Evolutionary conservation across 2,888 invertebrate genomes (phyloP).

Genomic region (Rhorus exstirpatorius): DNA sequence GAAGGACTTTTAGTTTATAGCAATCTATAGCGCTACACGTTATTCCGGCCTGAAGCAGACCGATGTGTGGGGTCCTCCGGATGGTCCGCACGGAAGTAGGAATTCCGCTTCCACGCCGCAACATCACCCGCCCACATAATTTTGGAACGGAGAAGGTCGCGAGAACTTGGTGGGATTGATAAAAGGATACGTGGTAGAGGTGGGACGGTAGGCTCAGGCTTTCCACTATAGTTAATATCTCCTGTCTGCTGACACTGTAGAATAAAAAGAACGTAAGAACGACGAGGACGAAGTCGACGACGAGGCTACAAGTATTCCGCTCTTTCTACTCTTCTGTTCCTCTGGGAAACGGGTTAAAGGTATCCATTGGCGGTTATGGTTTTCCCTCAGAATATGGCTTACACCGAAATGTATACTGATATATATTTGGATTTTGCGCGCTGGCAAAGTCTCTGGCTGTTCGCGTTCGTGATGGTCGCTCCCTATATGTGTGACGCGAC

Average conservation of each 20-base stretch:
- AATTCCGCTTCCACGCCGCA: slow-evolving; percentile 67
- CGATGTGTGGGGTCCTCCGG: slow-evolving; percentile 72
- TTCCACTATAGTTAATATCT: slow-evolving; percentile 79
- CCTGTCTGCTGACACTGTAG: slow-evolving; percentile 81
- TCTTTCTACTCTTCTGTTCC: slow-evolving; percentile 16
- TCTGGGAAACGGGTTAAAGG: slow-evolving; percentile 39
- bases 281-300: slow-evolving; percentile 55
- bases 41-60: slow-evolving; percentile 30
- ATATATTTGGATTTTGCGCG: slow-evolving; percentile 74
- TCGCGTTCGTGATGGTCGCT: background rate
- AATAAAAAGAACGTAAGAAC: slow-evolving; percentile 80
- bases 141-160: slow-evolving; percentile 70
- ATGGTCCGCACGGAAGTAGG: slow-evolving; percentile 76
- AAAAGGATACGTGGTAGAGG: slow-evolving; percentile 41
- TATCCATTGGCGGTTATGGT: slow-evolving; percentile 35
- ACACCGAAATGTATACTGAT: slow-evolving; percentile 73
- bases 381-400: slow-evolving; percentile 49
- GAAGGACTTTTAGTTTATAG: too few species aligned
- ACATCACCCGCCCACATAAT: slow-evolving; percentile 77
- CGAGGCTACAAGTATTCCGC: slow-evolving; percentile 48
- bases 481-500: slow-evolving; percentile 5
- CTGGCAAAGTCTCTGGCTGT: slow-evolving; percentile 58
- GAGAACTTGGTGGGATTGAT: slow-evolving; percentile 15
- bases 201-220: slow-evolving; percentile 61
- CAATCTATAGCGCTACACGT: background rate